These are phyloP conservation scores for Heliocidaris erythrogramma DNA, from an alignment of 35 echinoderm and acorn worm species.

Conservation along the genomic window DNA sequence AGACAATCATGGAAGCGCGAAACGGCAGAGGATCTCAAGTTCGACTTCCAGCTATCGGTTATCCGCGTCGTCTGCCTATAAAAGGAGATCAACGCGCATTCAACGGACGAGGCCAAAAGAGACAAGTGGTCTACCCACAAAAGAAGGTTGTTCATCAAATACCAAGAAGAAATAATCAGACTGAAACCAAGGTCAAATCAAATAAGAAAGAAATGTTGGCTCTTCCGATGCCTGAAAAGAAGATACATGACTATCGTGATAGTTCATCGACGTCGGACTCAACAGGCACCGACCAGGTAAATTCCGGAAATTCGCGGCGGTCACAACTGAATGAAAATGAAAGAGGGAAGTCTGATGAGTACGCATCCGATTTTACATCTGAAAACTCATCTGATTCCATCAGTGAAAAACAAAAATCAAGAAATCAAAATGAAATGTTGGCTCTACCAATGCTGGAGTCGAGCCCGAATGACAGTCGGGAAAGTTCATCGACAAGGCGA, in stretches of 20 bases:
- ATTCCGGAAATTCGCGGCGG: not conserved
- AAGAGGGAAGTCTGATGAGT: not conserved
- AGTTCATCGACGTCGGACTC: not conserved
- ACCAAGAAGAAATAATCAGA: slow-evolving; percentile 23
- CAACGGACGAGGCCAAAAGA: not conserved
- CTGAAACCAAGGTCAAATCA: not conserved
- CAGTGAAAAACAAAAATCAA: not conserved
- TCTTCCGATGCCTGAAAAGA: not conserved
- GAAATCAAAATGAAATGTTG: slow-evolving; percentile 3
- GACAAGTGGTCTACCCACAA: not conserved
- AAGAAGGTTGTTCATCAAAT: slow-evolving; percentile 40
- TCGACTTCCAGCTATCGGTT: slow-evolving; percentile 19
- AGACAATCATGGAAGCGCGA: not conserved
- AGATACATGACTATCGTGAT: not conserved
- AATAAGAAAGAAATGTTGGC: not conserved
- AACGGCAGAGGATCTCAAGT: not conserved
- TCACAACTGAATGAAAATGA: not conserved
- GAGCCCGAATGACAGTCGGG: not conserved
- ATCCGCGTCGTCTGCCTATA: not conserved
- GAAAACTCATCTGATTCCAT: not conserved
- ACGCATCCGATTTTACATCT: not conserved
- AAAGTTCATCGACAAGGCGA: not conserved
- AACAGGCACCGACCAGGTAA: not conserved
- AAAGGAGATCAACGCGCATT: not conserved
- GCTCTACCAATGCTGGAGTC: not conserved